Evolutionary conservation across 2,113 vertebrate genomes (phyloP).

Genomic region (Tachuris rubrigastra): DNA sequence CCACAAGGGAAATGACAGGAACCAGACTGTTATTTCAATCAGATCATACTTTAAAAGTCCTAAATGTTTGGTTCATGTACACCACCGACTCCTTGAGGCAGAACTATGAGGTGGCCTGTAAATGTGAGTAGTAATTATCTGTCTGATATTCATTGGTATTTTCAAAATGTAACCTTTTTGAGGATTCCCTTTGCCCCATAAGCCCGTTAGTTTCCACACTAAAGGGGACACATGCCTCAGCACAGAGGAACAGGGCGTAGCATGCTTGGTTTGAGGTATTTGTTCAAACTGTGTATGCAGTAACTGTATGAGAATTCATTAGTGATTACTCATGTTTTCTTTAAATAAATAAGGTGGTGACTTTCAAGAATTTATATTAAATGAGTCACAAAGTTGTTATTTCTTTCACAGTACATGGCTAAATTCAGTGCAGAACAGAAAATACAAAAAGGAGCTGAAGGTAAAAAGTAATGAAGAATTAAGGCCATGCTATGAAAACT

Average conservation of each 20-base stretch:
- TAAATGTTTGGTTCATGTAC: conserved; percentile 30
- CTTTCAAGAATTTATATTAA: conserved; percentile 52
- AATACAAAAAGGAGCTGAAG: neutral
- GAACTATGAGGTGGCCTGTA: conserved; percentile 19
- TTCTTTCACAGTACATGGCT: conserved; percentile 4
- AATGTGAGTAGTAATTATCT: conserved; percentile 25
- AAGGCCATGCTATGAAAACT: neutral
- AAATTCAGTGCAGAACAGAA: conserved; percentile 1
- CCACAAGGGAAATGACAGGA: conserved; percentile 43
- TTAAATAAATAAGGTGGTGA: conserved; percentile 56
- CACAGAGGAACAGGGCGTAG: conserved; percentile 47
- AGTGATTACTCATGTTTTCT: conserved; percentile 59
- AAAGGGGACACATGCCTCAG: conserved; percentile 18
- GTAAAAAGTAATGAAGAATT: neutral
- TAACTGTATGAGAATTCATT: conserved; percentile 29
- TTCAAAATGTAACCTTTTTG: conserved; percentile 29
- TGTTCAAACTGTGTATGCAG: conserved; percentile 37
- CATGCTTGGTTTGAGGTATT: conserved; percentile 40
- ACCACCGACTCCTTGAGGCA: neutral
- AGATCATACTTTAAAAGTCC: conserved; percentile 11
- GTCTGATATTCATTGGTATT: conserved; percentile 33
- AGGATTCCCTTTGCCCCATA: conserved; percentile 8
- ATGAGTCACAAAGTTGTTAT: conserved; percentile 64
- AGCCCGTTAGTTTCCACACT: conserved; percentile 34
- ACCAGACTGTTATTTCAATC: conserved; percentile 43